phyloP scores from a whole-genome alignment of 2,797 vertebrate genomes.

The Borostomias antarcticus region DNA sequence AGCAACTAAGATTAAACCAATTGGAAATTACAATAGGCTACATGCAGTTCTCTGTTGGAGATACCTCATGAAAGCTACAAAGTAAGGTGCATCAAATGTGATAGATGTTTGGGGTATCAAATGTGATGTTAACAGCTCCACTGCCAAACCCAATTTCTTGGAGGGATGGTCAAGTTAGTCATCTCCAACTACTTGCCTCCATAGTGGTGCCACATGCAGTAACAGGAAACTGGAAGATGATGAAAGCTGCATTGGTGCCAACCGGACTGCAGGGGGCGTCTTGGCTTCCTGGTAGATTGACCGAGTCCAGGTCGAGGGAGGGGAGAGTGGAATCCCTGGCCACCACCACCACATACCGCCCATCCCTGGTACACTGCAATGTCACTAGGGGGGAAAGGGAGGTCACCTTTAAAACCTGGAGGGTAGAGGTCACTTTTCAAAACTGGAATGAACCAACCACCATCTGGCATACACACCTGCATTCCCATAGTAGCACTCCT shows the following conservation, averaged over 20 bases:
- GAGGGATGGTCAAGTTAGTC: too few relatives aligned
- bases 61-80: background rate
- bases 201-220: constrained; percentile 71
- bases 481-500: constrained; percentile 71
- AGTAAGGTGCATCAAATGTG: too few relatives aligned
- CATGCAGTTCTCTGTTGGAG: too few relatives aligned
- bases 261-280: constrained; percentile 56
- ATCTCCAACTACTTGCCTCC: constrained; percentile 54
- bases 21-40: too few relatives aligned
- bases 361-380: constrained; percentile 76
- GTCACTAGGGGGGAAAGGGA: constrained; percentile 61
- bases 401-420: background rate
- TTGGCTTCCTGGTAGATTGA: constrained; percentile 59
- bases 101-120: too few relatives aligned
- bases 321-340: constrained; percentile 67
- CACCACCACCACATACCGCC: constrained; percentile 76
- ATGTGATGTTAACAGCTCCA: too few relatives aligned
- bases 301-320: constrained; percentile 58
- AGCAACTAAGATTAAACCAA: too few relatives aligned
- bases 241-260: constrained; percentile 58
- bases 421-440: background rate
- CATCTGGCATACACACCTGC: constrained; percentile 55
- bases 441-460: background rate
- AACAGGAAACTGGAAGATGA: constrained; percentile 75
- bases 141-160: too few relatives aligned